Evolutionary conservation across 2,888 invertebrate genomes (phyloP), one percentile per base, ranked within the genome.

Genomic region (Entomobrya proxima): DNA sequence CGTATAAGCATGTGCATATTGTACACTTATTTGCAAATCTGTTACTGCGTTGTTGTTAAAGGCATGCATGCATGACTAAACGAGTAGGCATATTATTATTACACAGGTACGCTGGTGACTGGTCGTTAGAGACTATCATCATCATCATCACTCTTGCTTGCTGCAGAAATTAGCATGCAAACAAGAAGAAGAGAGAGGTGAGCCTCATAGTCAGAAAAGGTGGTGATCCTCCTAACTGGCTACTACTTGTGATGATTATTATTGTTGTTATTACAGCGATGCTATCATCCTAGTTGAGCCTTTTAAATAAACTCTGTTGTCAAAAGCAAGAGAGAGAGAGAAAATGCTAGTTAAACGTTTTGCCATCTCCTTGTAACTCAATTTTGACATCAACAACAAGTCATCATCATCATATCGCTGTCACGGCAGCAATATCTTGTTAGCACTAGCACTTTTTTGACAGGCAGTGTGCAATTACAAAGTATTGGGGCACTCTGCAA

Each of bases 141-240:
- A 37, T 67, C 35, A 37, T 67, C 37, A 37, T 67, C 15, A 27
- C n/a, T 5, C 69, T 13, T 69, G 44, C 69, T 24, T 24, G 69
- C 44, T 44, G 69, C 61, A 69, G 24, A 67, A 69, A 67, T 69
- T 69, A 69, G 69, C 69, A 69, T 69, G 69, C 69, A 69, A 69
- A 69, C 69, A 44, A 24, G 69, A 21, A n/a, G n/a, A 37, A 9
- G 27, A 58, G n/a, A n/a, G 61, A 35, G 35, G 61, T 61, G 61
- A 61, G 35, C 61, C 61, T 61, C 35, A n/a, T 13, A n/a, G 67
- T 40, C 37, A 40, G 37, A 37, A 47, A 67, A 67, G 67, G 67
- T 40, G 67, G 67, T 67, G 67, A 67, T 67, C 21, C 67, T 40
- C 67, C 30, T 58, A n/a, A 35, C 35, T 50, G 6, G 21, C 24